Evolutionary conservation across 2,797 vertebrate species (phyloP), one percentile per base, ranked within the genome.

Genomic region (Syndactyla subalaris): DNA sequence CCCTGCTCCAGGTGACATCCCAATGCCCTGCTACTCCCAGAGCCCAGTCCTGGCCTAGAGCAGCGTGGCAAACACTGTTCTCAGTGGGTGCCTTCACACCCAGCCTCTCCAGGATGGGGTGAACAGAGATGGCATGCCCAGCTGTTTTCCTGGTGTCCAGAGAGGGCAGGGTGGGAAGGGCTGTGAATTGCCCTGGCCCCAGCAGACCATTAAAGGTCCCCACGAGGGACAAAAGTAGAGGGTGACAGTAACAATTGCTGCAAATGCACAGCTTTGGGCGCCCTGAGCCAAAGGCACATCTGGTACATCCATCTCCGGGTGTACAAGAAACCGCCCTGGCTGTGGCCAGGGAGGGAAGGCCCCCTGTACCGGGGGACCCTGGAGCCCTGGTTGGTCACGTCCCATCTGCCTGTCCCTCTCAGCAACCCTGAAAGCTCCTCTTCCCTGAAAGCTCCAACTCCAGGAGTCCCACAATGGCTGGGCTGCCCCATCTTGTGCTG

Each of bases 211-310:
- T 79, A 34, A 72, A 92, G 30, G 61, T 49, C 61, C 85, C 72
- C 73, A 79, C 51, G 79, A 90, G 67, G 71, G 57, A 94, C 82
- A 94, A 88, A 88, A 85, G 73, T 21, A 81, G 5, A 32, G 58
- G 52, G 73, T 82, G 82, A 93, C 92, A 94, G 95, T 72, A 94
- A 78, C 49, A 58, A 55, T 62, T 58, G 73, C 54, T 24, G 16
- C 16, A 36, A 83, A 81, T 2, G 1, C 14, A 2, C 0, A 1
- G 62, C 89, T 84, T 91, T 85, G 71, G 63, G 55, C 7, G 18
- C 36, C 45, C 12, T 0, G 7, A 92, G 94, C 89, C 89, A 95
- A 95, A 92, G 78, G 36, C 71, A 93, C 95, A 97, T 96, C 94
- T 96, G 92, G 54, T 90, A 79, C 51, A 81, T 62, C 27, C 39